Evolutionary conservation across 2,888 invertebrate genomes (phyloP), one percentile per base, ranked within the genome.

Genomic region (Petrolisthes manimaculis): DNA sequence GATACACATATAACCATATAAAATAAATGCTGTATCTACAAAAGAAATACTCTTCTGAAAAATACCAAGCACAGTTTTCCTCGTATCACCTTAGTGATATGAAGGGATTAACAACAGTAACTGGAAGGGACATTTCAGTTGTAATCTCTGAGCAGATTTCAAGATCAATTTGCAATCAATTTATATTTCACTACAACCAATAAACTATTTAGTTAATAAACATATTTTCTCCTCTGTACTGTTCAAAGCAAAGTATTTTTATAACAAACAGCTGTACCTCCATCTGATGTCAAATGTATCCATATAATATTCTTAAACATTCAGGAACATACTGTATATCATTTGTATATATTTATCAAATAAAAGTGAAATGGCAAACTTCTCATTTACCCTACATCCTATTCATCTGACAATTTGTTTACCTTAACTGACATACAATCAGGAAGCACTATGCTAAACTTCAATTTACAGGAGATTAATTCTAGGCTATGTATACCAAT

Each of bases 381-480:
- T 78, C 69, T 85, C 37, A 56, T 53, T 83, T 85, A 79, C 85
- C 56, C 85, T 79, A 78, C 51, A 85, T 77, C 69, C 79, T 85
- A 85, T 54, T 37, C 79, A 69, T 85, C 77, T 53, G 75, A 51
- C 53, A 79, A 69, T 85, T 85, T 69, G 54, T 79, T 79, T 85
- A 54, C 78, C 80, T 80, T 80, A 78, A 61, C 51, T 78, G 78
- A 84, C 77, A 85, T 51, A 85, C 79, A 61, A 78, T 85, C 37
- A 85, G 85, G 85, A 79, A 85, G 85, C 85, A 71, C 85, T 85
- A 85, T 21, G 51, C 85, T 85, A 85, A 85, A 67, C 77, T 85
- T 85, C 79, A 85, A 78, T 69, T 79, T 69, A 79, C 51, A 54
- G 55, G n/a, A 79, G 69, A 79, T 84, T 78, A 78, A 54, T 54